Evolutionary conservation across 2,888 invertebrate species (phyloP).

Genomic region (Lagria hirta): DNA sequence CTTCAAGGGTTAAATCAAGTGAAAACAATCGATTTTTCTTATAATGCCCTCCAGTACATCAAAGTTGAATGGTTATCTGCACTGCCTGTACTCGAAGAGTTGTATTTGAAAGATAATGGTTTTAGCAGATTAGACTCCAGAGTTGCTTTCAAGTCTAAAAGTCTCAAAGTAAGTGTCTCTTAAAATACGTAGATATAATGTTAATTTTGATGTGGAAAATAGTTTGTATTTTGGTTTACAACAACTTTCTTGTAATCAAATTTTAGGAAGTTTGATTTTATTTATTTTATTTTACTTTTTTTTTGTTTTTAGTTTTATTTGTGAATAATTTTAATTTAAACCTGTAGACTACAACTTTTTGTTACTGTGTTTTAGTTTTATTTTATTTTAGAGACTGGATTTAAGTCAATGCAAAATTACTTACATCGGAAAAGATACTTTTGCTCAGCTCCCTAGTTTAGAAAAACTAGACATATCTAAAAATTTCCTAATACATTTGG

Average conservation of each 20-base stretch:
- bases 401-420: constrained; percentile 63
- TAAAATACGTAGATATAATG: constrained; percentile 4
- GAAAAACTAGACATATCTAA: constrained; percentile 62
- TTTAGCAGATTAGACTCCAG: constrained; percentile 57
- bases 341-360: no score
- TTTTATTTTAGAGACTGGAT: constrained; percentile 58
- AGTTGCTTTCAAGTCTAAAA: constrained; percentile 60
- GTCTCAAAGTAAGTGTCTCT: constrained; percentile 54
- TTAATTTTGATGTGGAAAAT: constrained; percentile 1
- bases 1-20: constrained; percentile 59
- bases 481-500: constrained; percentile 62
- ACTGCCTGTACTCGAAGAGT: constrained; percentile 56
- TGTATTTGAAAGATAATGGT: constrained; percentile 66
- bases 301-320: no score
- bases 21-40: constrained; percentile 61
- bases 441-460: constrained; percentile 59
- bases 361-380: no score
- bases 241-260: neutral
- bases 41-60: constrained; percentile 63
- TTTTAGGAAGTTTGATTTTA: neutral
- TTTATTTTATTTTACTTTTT: no score
- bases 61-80: constrained; percentile 60
- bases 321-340: neutral
- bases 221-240: no score
- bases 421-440: constrained; percentile 57